Conservation (phyloP, 1,140 invertebrate species). For the Zaprionus tsacasi region DNA sequence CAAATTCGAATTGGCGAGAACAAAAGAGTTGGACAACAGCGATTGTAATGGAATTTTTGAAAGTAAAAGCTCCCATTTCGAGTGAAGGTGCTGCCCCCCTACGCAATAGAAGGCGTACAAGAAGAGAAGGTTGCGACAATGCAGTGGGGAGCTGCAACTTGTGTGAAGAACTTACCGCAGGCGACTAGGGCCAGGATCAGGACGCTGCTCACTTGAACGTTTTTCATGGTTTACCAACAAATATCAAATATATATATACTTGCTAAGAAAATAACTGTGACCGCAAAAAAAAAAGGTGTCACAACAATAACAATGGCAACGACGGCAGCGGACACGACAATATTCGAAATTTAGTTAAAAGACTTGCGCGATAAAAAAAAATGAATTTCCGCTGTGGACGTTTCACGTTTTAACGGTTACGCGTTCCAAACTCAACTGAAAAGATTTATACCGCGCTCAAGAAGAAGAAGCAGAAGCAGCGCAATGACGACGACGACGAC, state of each 20-base stretch:
- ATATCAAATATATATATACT: constrained; percentile 1
- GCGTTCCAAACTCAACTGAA: constrained; percentile 83
- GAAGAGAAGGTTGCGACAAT: constrained; percentile 57
- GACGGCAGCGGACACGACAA: constrained; percentile 23
- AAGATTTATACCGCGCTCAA: constrained; percentile 81
- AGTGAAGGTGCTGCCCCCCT: constrained; percentile 4
- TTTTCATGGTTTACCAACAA: constrained; percentile 44
- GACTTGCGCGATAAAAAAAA: constrained; percentile 6
- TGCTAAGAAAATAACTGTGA: constrained; percentile 19
- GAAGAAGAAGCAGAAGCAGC: constrained; percentile 64
- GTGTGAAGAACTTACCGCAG: constrained; percentile 54
- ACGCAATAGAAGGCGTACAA: constrained; percentile 27
- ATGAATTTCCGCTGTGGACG: constrained; percentile 61
- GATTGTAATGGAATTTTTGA: constrained; percentile 69
- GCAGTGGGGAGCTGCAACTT: constrained; percentile 15
- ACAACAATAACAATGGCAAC: constrained; percentile 3
- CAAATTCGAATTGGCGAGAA: constrained; percentile 21
- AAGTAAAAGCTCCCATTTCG: constrained; percentile 66
- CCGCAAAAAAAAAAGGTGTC: constrained; percentile 16
- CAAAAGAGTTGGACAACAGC: constrained; percentile 10
- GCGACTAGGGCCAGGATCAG: constrained; percentile 63
- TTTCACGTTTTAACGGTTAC: constrained; percentile 79
- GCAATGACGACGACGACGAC: constrained; percentile 8
- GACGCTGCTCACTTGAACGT: constrained; percentile 46
- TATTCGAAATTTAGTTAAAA: constrained; percentile 27